Conservation (phyloP, 2,888 invertebrate genomes). For the Podotricha telesiphe region DNA sequence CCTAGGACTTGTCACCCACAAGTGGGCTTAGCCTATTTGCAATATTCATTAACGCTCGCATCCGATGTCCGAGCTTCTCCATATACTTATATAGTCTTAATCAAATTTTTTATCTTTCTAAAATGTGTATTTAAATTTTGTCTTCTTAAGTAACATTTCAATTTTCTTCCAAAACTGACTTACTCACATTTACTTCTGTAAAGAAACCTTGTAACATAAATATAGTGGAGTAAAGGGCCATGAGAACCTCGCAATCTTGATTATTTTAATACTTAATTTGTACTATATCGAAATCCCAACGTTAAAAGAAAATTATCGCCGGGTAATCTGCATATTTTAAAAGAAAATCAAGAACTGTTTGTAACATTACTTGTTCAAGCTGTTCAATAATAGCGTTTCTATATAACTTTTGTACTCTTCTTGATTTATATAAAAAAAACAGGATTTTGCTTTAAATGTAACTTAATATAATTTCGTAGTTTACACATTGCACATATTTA, state of each 20-base stretch:
- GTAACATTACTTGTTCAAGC: not conserved
- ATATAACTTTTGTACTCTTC: not conserved
- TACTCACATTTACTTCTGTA: not conserved
- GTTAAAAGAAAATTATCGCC: constrained; percentile 1
- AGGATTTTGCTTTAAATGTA: not conserved
- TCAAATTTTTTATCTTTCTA: no score
- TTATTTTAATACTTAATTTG: constrained; percentile 13
- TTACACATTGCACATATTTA: not conserved
- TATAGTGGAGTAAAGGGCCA: not conserved
- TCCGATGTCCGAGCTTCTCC: no score
- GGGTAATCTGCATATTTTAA: constrained; percentile 22
- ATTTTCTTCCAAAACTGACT: not conserved
- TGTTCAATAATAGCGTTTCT: not conserved
- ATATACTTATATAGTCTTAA: no score
- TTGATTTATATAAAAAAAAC: not conserved
- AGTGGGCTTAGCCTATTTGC: no score
- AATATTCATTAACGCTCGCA: no score
- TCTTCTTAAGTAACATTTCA: not conserved
- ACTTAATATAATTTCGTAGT: not conserved
- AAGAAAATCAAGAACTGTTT: constrained; percentile 13
- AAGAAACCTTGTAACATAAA: not conserved
- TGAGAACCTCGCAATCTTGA: constrained; percentile 6
- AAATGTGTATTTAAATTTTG: no score
- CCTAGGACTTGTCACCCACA: no score
- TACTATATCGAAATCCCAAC: not conserved